These are phyloP conservation scores for Triops cancriformis DNA, from an alignment of 1,140 invertebrate genomes.

Conservation along the genomic window DNA sequence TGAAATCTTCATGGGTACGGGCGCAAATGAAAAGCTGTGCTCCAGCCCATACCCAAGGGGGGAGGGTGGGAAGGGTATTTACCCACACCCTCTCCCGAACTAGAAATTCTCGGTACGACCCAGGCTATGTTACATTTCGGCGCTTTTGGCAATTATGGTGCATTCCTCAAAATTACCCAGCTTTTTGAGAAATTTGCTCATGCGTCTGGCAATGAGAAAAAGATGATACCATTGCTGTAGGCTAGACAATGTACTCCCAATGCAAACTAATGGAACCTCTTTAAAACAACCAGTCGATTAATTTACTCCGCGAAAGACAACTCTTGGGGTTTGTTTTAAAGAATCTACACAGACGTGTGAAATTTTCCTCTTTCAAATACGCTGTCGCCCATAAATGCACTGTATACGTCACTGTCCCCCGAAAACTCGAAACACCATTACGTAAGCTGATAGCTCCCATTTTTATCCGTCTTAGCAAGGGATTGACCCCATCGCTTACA, in stretches of 20 bases:
- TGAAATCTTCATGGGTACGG: too few relatives aligned
- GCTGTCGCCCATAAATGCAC: not conserved
- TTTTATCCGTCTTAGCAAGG: not conserved
- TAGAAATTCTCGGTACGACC: not conserved
- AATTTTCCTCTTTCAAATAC: not conserved
- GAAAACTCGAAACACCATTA: not conserved
- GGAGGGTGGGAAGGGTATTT: too few relatives aligned
- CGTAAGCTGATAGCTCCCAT: slow-evolving; percentile 1
- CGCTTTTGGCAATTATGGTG: not conserved
- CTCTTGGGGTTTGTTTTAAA: not conserved
- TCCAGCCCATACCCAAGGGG: too few relatives aligned
- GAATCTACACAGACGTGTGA: not conserved
- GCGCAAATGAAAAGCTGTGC: too few relatives aligned
- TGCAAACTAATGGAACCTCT: not conserved
- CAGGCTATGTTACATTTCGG: not conserved
- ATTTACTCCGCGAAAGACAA: not conserved
- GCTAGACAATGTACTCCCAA: not conserved
- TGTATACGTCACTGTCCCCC: slow-evolving; percentile 4
- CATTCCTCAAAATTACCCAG: not conserved
- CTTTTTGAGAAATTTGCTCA: too few relatives aligned
- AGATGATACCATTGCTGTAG: too few relatives aligned
- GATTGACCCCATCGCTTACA: not conserved
- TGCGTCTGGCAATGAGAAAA: too few relatives aligned
- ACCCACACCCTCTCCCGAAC: too few relatives aligned
- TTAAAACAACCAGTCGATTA: not conserved